Evolutionary conservation across 2,113 vertebrate genomes (phyloP).

Genomic region (Alligator mississippiensis): DNA sequence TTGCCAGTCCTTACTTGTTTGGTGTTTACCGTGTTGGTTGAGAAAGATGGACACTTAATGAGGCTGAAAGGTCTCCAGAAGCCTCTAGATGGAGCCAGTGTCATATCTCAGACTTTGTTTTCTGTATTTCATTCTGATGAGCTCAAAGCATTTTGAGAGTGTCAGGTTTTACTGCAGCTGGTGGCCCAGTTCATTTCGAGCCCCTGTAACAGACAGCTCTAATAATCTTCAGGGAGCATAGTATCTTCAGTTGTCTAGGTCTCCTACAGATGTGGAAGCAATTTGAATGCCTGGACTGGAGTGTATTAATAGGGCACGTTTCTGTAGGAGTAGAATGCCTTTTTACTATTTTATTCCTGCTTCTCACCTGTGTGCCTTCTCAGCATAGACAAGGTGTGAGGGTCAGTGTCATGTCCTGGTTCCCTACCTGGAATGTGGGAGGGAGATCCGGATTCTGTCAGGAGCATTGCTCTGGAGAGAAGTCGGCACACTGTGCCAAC

Average conservation of each 20-base stretch:
- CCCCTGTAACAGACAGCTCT: not conserved
- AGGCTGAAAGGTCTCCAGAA: not conserved
- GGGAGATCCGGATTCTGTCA: too few relatives aligned
- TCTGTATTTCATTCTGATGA: rapidly evolving
- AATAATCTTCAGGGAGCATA: not conserved
- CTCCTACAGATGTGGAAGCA: not conserved
- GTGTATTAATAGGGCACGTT: not conserved
- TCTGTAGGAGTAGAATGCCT: not conserved
- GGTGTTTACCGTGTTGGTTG: not conserved
- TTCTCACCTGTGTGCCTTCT: too few relatives aligned
- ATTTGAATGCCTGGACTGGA: not conserved
- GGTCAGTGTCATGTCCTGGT: not conserved
- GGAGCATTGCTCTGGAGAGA: not conserved
- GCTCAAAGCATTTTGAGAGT: not conserved
- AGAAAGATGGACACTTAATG: rapidly evolving
- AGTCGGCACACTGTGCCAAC: not conserved
- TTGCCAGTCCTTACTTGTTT: not conserved
- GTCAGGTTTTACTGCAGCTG: not conserved
- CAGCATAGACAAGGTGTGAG: not conserved
- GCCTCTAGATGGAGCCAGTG: slow-evolving; percentile 57
- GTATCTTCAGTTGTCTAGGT: not conserved
- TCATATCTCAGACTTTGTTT: not conserved
- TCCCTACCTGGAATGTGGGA: not conserved
- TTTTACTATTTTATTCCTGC: not conserved
- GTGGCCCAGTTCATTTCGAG: not conserved